A percentile compares a stretch with the other conserved stretches of the same genome.
phyloP scores from a whole-genome alignment of 2,113 vertebrate genomes.

The Edolisoma coerulescens region DNA sequence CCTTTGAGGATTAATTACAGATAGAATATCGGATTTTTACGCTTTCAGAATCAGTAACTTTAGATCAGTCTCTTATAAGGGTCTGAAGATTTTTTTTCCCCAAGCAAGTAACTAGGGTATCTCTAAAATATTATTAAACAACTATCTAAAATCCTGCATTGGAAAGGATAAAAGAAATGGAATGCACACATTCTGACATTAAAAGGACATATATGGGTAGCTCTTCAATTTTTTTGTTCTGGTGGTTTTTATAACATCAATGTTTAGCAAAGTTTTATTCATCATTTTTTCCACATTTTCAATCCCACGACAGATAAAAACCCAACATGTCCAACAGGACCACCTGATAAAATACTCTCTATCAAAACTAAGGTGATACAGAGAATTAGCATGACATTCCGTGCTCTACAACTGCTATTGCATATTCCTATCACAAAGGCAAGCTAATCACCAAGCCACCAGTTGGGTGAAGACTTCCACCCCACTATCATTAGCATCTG shows the following conservation, averaged over 20 bases:
- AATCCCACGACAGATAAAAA: background rate
- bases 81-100: background rate
- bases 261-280: background rate
- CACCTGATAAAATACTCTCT: background rate
- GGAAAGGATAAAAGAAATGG: background rate
- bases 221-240: background rate
- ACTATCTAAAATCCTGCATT: background rate
- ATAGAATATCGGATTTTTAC: background rate
- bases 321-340: background rate
- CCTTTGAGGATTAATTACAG: conserved; percentile 10
- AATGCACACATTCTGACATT: background rate
- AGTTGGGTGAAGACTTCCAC: conserved; percentile 78
- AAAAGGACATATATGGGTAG: background rate
- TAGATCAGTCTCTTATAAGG: background rate
- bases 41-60: background rate
- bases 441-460: conserved; percentile 81
- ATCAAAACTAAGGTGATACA: background rate
- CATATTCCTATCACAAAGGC: conserved; percentile 79
- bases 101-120: background rate
- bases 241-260: background rate
- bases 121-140: background rate
- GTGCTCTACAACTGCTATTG: background rate
- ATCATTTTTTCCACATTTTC: background rate
- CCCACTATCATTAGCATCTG: conserved; percentile 81
- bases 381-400: background rate